Percentiles rank a stretch among this genome's conserved stretches.
phyloP scores from a whole-genome alignment of 2,888 invertebrate species.

The Nephrotoma flavescens region DNA sequence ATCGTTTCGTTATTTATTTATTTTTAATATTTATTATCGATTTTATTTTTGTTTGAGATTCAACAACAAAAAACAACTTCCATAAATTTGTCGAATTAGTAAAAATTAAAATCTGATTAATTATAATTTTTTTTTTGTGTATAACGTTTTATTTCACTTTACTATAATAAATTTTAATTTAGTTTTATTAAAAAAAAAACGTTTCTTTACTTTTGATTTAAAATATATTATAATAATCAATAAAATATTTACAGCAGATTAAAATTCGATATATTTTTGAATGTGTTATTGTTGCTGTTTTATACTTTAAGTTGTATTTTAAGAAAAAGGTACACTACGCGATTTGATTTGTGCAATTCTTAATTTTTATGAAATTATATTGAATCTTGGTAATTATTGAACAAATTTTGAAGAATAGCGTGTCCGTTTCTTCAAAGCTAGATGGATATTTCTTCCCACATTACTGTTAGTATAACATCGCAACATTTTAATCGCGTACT shows the following conservation, averaged over 20 bases:
- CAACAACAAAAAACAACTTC: not conserved
- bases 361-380: no score
- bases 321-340: not conserved
- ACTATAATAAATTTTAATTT: not conserved
- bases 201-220: not conserved
- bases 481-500: no score
- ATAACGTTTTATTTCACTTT: not conserved
- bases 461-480: no score
- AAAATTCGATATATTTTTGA: not conserved
- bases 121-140: not conserved
- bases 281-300: not conserved
- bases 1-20: not conserved
- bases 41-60: not conserved
- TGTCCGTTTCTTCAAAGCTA: no score
- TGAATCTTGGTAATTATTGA: no score
- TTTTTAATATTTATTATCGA: not conserved
- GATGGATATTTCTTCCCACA: no score
- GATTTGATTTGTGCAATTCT: not conserved
- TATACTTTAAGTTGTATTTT: not conserved
- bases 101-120: not conserved
- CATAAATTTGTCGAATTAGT: not conserved
- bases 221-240: not conserved
- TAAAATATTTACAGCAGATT: not conserved
- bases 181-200: not conserved
- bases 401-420: no score